Percentiles rank a stretch among this genome's conserved stretches.
Conservation (phyloP, 2,113 vertebrate genomes). For the Callaeas wilsoni region DNA sequence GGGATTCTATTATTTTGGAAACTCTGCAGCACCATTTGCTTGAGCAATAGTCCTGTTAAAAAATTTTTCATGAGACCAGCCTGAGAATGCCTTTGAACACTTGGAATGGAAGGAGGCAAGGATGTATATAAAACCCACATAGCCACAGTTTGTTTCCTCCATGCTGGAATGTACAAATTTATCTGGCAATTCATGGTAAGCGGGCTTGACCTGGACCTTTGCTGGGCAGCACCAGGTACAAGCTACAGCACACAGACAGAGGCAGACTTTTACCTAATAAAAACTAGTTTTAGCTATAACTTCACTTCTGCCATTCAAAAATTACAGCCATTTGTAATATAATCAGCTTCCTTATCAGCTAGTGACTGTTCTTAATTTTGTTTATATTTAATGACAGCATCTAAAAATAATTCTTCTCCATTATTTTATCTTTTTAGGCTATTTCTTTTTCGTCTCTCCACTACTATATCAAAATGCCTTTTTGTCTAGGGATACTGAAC, state of each 20-base stretch:
- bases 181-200: neutral
- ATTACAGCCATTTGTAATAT: neutral
- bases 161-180: neutral
- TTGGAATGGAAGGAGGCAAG: neutral
- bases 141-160: neutral
- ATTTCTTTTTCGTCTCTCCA: neutral
- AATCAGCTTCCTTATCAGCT: neutral
- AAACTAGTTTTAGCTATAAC: neutral
- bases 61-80: neutral
- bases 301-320: neutral
- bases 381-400: neutral
- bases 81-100: neutral
- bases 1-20: neutral
- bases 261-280: neutral
- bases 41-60: neutral
- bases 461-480: neutral
- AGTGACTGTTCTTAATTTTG: neutral
- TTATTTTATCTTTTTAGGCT: neutral
- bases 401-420: neutral
- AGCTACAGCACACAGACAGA: too few relatives aligned
- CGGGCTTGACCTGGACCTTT: neutral
- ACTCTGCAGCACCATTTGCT: neutral
- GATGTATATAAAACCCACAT: neutral
- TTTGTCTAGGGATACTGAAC: constrained; percentile 12
- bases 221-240: neutral